phyloP scores from a whole-genome alignment of 1,140 invertebrate genomes.

The Drosophila pandora region DNA sequence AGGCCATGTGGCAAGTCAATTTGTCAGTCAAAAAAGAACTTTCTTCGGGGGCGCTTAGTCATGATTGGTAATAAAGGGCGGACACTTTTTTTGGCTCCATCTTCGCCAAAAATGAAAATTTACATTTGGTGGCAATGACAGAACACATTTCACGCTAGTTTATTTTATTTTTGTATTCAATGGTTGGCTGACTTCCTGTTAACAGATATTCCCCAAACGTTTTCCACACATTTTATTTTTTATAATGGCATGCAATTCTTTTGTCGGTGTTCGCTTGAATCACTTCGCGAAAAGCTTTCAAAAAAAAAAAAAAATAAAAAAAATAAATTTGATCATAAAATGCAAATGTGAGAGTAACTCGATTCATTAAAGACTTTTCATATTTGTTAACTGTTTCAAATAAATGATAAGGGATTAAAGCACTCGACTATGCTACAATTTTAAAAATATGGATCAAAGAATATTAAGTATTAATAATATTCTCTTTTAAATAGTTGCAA shows the following conservation, averaged over 20 bases:
- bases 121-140: slow-evolving; percentile 46
- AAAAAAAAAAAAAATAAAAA: no score
- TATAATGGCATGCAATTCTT: slow-evolving; percentile 26
- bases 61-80: slow-evolving; percentile 60
- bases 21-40: slow-evolving; percentile 45
- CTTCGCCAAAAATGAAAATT: slow-evolving; percentile 52
- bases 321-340: slow-evolving; percentile 12
- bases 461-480: not conserved
- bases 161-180: slow-evolving; percentile 20
- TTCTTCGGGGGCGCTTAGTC: slow-evolving; percentile 56
- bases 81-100: slow-evolving; percentile 19
- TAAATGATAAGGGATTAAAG: not conserved
- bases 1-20: slow-evolving; percentile 58
- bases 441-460: not conserved
- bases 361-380: slow-evolving; percentile 16
- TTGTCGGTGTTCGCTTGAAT: slow-evolving; percentile 20
- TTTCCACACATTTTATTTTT: slow-evolving; percentile 43
- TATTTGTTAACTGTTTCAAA: not conserved
- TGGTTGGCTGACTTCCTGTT: slow-evolving; percentile 4
- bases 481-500: slow-evolving; percentile 23
- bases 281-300: slow-evolving; percentile 15
- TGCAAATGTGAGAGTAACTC: slow-evolving; percentile 9
- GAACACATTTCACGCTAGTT: slow-evolving; percentile 34
- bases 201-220: slow-evolving; percentile 16
- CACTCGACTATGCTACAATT: not conserved